Evolutionary conservation across 2,113 vertebrate species (phyloP), one percentile per base, ranked within the genome.

Genomic region (Pachycephala philippinensis): DNA sequence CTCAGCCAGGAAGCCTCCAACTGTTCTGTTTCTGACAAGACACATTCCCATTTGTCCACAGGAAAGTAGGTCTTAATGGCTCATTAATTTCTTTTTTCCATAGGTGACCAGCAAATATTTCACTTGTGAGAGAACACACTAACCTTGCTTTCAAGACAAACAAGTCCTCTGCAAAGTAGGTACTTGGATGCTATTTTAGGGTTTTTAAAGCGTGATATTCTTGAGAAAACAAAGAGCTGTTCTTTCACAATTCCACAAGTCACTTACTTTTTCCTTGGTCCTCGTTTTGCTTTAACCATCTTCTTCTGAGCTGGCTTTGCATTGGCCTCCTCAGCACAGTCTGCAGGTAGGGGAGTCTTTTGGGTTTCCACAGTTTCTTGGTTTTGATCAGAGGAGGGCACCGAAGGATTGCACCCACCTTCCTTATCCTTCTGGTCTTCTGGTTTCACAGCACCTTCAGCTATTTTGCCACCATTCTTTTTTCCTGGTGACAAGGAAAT

Each of bases 261-360:
- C 35, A 97, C 99, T 97, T 81, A 99, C 99, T 98, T 98, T 95
- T 97, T 99, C 69, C 97, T 96, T 18, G 98, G 84, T 37, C 97
- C 93, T 60, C 97, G 98, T 93, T 98, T 99, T 88, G 95, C 92
- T 97, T 98, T 97, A 30, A 69, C 71, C 79, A 97, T 97, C 79
- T 97, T 98, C 28, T 97, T 98, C 70, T 92, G 96, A 89, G 89
- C 91, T 52, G 92, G 98, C 74, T 98, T 98, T 93, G 95, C 93
- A 27, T 57, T 86, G 23, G 95, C 90, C 56, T 83, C 66, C 13
- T 78, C 92, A 64, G 97, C 69, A 59, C 94, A 63, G 47, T 96
- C 91, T 68, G 96, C 93, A 81, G 97, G 89, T 16, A 88, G 82
- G 17, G 93, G 31, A 2, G 85, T 94, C 85, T 93, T 97, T 7